phyloP scores from a whole-genome alignment of 2,113 vertebrate species.

The Anas platyrhynchos region DNA sequence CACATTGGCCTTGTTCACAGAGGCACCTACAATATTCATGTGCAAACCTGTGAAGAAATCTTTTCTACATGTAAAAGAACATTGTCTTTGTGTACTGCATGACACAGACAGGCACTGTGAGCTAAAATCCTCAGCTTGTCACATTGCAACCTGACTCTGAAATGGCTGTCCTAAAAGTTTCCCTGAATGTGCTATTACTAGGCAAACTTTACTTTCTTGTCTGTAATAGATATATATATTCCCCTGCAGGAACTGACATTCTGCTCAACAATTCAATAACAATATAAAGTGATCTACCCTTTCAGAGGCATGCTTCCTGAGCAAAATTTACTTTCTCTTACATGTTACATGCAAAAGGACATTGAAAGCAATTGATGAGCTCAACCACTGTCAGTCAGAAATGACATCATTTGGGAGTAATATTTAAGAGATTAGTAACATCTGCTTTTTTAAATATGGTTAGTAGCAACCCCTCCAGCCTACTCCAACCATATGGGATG shows the following conservation, averaged over 20 bases:
- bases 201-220: neutral
- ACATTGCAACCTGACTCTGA: neutral
- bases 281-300: neutral
- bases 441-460: slow-evolving; percentile 77
- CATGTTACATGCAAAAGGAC: neutral
- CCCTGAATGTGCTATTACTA: neutral
- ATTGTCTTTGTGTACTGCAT: neutral
- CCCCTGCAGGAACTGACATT: neutral
- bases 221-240: neutral
- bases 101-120: neutral
- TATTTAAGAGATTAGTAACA: slow-evolving; percentile 77
- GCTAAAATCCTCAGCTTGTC: neutral
- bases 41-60: neutral
- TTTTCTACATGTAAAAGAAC: neutral
- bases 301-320: neutral
- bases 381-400: slow-evolving; percentile 63
- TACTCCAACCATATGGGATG: slow-evolving; percentile 67
- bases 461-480: slow-evolving; percentile 72
- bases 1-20: neutral
- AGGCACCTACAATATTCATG: neutral
- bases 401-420: slow-evolving; percentile 70
- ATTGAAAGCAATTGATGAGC: slow-evolving; percentile 51
- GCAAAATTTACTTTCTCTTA: neutral
- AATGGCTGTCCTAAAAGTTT: neutral
- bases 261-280: neutral